Evolutionary conservation across 2,888 invertebrate genomes (phyloP), one percentile per base, ranked within the genome.

Genomic region (Coleophora flavipennella): DNA sequence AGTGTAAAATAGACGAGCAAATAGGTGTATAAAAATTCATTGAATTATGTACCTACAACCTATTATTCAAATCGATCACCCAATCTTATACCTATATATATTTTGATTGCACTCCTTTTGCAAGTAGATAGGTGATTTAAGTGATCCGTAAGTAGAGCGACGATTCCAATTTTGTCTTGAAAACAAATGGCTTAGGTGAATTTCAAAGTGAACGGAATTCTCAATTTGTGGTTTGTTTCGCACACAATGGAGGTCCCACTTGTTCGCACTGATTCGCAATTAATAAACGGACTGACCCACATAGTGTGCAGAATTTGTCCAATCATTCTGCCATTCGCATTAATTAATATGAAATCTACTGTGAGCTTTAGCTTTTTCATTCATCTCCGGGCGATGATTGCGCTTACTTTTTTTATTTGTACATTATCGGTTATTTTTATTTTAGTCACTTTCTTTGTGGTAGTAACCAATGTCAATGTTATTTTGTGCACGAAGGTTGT

Each of bases 221-320:
- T 63, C 66, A 67, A 74, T 72, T 67, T 65, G 73, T 66, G 72
- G 62, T 67, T 70, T 60, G 66, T 71, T 72, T 70, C 65, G 65
- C 68, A 62, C 58, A 78, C 80, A 80, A 80, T 77, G 66, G 67
- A 60, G 63, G 63, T 58, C 57, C 69, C 64, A 77, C 72, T 79
- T 68, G 75, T 68, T 66, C 67, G 65, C 64, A 68, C 62, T 65
- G 70, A 76, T 78, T 77, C 66, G 77, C 80, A 77, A 80, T 80
- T 78, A 81, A 78, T 76, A 73, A 71, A 68, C 52, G 58, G 59
- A 59, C 55, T 76, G 81, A 80, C 81, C 81, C 60, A 81, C 75
- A 62, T 55, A 36, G 41, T 43, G 53, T 52, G 55, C 57, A 51
- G 58, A 65, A 70, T 62, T 52, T 70, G 74, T 68, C 69, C 67